These are phyloP conservation scores for Neoseiulus cucumeris DNA, from an alignment of 1,140 invertebrate species.

Conservation along the genomic window DNA sequence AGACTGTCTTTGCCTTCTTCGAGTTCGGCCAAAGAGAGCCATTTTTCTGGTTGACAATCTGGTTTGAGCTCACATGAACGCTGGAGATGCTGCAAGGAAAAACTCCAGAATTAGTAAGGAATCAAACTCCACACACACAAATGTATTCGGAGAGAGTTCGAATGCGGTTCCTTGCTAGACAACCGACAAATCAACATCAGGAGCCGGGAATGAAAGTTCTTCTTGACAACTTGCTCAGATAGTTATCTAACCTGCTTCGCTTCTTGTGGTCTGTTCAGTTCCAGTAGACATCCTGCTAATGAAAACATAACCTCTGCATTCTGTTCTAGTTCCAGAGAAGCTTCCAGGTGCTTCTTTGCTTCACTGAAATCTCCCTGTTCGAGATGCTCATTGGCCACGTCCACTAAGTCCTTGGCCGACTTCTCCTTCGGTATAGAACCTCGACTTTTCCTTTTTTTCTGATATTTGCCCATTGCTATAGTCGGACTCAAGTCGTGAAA, in stretches of 20 bases:
- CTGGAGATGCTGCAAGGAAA: neutral
- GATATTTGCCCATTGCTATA: neutral
- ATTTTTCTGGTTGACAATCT: neutral
- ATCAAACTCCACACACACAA: too few species aligned
- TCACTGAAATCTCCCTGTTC: neutral
- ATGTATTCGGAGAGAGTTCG: too few species aligned
- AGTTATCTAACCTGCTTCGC: neutral
- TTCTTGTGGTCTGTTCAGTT: neutral
- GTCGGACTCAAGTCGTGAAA: too few species aligned
- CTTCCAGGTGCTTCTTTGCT: neutral
- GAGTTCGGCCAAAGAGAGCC: neutral
- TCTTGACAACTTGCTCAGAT: neutral
- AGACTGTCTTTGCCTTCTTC: conserved; percentile 1
- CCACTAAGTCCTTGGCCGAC: neutral
- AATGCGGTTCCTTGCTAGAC: too few species aligned
- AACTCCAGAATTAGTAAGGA: neutral
- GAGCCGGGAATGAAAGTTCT: neutral
- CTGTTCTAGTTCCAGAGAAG: neutral
- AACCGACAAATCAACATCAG: too few species aligned
- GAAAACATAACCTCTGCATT: neutral
- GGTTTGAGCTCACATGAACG: neutral
- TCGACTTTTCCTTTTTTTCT: neutral
- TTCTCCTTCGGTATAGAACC: neutral
- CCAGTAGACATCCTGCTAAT: neutral
- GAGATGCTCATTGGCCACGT: neutral